These are phyloP conservation scores for Eubucco bourcierii DNA, from an alignment of 2,113 vertebrate genomes.

Conservation along the genomic window DNA sequence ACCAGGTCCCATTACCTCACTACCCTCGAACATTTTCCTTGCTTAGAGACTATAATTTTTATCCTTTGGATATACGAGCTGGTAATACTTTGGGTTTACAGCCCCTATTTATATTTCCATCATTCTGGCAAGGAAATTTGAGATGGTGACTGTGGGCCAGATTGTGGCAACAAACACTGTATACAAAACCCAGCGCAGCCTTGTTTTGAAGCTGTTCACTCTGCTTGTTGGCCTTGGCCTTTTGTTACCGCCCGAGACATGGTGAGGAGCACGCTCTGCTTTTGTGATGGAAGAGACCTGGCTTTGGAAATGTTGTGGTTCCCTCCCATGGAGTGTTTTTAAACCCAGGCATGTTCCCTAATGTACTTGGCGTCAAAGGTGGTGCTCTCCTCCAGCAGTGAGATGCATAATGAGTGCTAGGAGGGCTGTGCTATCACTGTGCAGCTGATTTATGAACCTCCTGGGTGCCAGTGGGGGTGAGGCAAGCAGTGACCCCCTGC, in stretches of 20 bases:
- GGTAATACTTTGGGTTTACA: slow-evolving; percentile 58
- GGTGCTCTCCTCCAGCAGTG: not conserved
- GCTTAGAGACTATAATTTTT: slow-evolving; percentile 63
- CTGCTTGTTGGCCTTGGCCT: slow-evolving; percentile 1
- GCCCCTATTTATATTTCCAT: slow-evolving; percentile 55
- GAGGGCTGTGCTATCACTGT: not conserved
- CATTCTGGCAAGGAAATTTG: slow-evolving; percentile 18
- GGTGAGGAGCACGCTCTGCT: not conserved
- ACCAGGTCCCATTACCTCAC: slow-evolving; percentile 63
- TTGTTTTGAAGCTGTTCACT: slow-evolving; percentile 17
- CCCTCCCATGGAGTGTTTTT: slow-evolving; percentile 37
- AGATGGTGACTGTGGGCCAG: slow-evolving; percentile 28
- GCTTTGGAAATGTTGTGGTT: slow-evolving; percentile 36
- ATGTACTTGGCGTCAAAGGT: slow-evolving; percentile 50
- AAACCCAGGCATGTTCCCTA: slow-evolving; percentile 6
- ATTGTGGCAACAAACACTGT: slow-evolving; percentile 18
- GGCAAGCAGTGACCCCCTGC: not conserved
- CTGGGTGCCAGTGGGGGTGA: not conserved
- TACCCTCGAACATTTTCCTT: slow-evolving; percentile 58
- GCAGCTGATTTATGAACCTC: slow-evolving; percentile 16
- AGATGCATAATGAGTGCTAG: not conserved
- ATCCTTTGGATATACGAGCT: slow-evolving; percentile 36
- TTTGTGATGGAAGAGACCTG: slow-evolving; percentile 31
- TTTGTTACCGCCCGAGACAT: not conserved
- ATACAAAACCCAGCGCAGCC: not conserved